These are phyloP conservation scores for Pteria penguin DNA, from an alignment of 2,888 invertebrate species.

Conservation along the genomic window DNA sequence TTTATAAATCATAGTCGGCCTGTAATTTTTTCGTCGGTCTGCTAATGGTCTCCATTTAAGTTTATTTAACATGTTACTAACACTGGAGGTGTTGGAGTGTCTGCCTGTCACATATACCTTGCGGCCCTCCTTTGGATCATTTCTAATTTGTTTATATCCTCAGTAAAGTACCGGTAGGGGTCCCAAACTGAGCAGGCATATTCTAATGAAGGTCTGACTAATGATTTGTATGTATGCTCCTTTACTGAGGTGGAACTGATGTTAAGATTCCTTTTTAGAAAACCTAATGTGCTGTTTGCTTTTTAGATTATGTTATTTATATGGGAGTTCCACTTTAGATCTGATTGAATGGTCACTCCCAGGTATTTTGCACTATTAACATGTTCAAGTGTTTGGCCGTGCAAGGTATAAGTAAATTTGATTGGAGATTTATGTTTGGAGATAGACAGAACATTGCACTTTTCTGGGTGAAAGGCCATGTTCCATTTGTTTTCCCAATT, in stretches of 20 bases:
- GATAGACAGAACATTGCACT: slow-evolving; percentile 32
- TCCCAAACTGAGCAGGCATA: too few relatives aligned
- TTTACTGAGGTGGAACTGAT: neutral
- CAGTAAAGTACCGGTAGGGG: too few relatives aligned
- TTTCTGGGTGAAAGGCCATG: slow-evolving; percentile 41
- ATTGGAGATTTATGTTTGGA: slow-evolving; percentile 19
- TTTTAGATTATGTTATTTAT: neutral
- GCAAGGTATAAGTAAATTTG: slow-evolving; percentile 18
- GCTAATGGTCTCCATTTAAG: too few relatives aligned
- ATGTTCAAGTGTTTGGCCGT: slow-evolving; percentile 24
- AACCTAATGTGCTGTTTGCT: neutral
- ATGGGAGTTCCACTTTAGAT: slow-evolving; percentile 16
- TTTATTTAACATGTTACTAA: too few relatives aligned
- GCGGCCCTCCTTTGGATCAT: too few relatives aligned
- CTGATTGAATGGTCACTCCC: slow-evolving; percentile 15
- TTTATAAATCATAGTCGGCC: too few relatives aligned
- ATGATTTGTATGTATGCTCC: too few relatives aligned
- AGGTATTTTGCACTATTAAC: slow-evolving; percentile 31
- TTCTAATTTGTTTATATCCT: too few relatives aligned
- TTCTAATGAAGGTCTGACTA: too few relatives aligned
- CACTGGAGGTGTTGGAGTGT: too few relatives aligned
- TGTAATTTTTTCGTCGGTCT: too few relatives aligned
- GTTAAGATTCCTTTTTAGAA: neutral
- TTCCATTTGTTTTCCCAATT: slow-evolving; percentile 40
- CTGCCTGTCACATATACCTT: too few relatives aligned